Evolutionary conservation across 2,888 invertebrate genomes (phyloP), one percentile per base, ranked within the genome.

Genomic region (Drosophila fungiperda): DNA sequence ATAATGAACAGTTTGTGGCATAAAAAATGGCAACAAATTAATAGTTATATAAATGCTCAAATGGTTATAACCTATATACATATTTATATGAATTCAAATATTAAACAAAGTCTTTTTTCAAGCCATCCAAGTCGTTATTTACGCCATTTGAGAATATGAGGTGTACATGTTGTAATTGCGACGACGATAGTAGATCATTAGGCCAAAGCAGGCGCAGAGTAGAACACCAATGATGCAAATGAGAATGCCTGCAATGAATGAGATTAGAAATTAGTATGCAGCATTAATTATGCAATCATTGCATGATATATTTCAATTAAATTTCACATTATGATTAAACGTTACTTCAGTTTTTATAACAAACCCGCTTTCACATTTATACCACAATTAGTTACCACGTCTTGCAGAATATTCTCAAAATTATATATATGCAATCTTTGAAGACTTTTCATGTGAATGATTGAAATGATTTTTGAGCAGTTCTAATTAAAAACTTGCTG

Each of bases 91-190:
- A 68, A 35, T 54, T 68, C 29, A 40, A 20, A 52, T 17, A 42
- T 54, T 36, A 32, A 63, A 65, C 62, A 40, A 68, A 58, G 54
- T 70, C 60, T 73, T 68, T 78, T 12, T 17, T 6, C 33, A 48
- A 17, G 38, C 36, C 32, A 32, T 23, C 20, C 17, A 32, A 20
- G 12, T 38, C 36, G 35, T 9, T 45, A 45, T 69, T 78, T 92
- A 92, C 49, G 92, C 91, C 91, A 92, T 88, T 82, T 91, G 91
- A 48, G 83, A 77, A 67, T 92, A 93, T 6, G 92, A 89, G 23
- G 86, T 83, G 69, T 91, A 90, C 59, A 90, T 82, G 53, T 76
- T 84, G 68, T 93, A 93, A 58, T 85, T 87, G 49, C 91, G 91
- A 35, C 93, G 90, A 32, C 93, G 87, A 75, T 90, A 91, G 69